A percentile compares a stretch with the other conserved stretches of the same genome.
Conservation (phyloP, 2,888 invertebrate species). For the Heliconius hortense region DNA sequence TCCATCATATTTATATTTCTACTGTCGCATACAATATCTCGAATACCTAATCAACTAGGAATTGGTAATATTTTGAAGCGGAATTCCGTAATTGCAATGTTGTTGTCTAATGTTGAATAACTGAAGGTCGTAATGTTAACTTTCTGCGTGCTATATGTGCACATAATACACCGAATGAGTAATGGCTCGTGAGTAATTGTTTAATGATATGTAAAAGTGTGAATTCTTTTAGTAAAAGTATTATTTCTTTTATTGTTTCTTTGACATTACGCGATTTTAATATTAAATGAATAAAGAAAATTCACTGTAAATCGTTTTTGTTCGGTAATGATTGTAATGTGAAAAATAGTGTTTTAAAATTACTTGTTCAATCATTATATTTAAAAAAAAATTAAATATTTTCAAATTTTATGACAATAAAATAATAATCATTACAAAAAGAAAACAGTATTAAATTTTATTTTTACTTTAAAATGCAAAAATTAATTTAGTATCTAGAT, state of each 20-base stretch:
- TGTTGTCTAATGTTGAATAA: constrained; percentile 16
- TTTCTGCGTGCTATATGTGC: background rate
- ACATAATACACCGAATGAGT: background rate
- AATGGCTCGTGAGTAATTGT: constrained; percentile 8
- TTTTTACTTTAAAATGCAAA: no score
- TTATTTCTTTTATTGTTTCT: background rate
- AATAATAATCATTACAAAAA: no score
- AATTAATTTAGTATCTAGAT: no score
- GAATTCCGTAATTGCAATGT: constrained; percentile 18
- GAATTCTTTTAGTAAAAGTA: background rate
- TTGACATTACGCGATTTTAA: background rate
- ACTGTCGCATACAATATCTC: background rate
- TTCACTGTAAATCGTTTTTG: background rate
- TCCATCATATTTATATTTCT: background rate
- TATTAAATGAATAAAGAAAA: background rate
- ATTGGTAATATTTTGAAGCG: constrained; percentile 10
- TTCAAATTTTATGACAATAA: no score
- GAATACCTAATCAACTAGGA: constrained; percentile 17
- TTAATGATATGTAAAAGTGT: constrained; percentile 1
- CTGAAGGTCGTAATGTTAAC: constrained; percentile 19
- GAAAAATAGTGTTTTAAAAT: no score
- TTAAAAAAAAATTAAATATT: no score
- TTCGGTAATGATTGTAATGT: background rate
- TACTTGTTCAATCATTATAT: no score
- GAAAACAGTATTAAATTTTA: no score